A percentile compares a stretch with the other conserved stretches of the same genome.
Conservation (phyloP, 2,113 vertebrate genomes). For the Hucho hucho region DNA sequence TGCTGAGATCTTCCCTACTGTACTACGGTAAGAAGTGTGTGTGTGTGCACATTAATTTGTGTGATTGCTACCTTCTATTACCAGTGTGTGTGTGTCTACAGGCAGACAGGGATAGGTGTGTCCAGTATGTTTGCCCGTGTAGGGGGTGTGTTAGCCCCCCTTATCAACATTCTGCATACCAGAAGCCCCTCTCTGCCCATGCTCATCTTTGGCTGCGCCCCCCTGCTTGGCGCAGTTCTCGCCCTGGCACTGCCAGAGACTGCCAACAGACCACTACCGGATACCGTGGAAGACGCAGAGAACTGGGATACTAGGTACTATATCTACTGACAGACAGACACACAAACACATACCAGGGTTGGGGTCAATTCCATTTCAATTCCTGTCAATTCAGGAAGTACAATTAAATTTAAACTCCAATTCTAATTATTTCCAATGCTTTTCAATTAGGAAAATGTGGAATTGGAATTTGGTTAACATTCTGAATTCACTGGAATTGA, state of each 20-base stretch:
- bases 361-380: too few species aligned
- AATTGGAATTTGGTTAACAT: too few species aligned
- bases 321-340: not conserved
- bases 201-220: constrained; percentile 68
- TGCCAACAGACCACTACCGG: constrained; percentile 68
- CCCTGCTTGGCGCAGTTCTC: constrained; percentile 70
- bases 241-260: constrained; percentile 78
- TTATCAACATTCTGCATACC: constrained; percentile 70
- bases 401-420: too few species aligned
- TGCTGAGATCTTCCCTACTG: constrained; percentile 81
- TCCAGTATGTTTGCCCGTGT: constrained; percentile 74
- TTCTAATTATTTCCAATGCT: too few species aligned
- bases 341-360: not conserved
- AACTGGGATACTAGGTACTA: constrained; percentile 58
- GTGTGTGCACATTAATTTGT: too few species aligned
- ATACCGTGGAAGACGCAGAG: constrained; percentile 77
- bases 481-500: too few species aligned
- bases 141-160: constrained; percentile 75
- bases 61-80: not conserved
- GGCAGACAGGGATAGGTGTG: constrained; percentile 82
- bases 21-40: constrained; percentile 70
- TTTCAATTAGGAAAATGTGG: too few species aligned
- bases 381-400: too few species aligned
- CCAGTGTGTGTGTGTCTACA: constrained; percentile 39
- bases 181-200: constrained; percentile 59